phyloP scores from a whole-genome alignment of 2,888 invertebrate species.

The Nasonovia ribisnigri region DNA sequence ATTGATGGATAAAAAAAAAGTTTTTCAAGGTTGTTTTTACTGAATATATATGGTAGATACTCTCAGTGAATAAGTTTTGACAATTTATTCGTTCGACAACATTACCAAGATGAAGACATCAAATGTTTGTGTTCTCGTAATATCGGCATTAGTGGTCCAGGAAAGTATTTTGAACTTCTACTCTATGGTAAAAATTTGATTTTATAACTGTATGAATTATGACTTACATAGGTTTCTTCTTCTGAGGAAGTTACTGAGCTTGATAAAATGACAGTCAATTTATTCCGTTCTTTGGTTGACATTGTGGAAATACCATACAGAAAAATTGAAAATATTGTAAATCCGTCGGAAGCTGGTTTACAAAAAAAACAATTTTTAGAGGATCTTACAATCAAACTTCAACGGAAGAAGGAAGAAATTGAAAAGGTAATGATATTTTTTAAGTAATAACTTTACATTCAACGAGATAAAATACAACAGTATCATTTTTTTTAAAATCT shows the following conservation, averaged over 20 bases:
- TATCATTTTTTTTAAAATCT: background rate
- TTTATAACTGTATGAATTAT: background rate
- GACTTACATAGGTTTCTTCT: background rate
- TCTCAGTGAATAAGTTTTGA: too few species aligned
- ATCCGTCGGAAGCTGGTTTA: background rate
- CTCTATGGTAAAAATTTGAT: background rate
- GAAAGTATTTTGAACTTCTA: constrained; percentile 18
- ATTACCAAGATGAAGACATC: background rate
- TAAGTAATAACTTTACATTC: background rate
- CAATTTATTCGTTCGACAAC: background rate
- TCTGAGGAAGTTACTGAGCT: background rate
- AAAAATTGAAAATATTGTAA: background rate
- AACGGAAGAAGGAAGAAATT: background rate
- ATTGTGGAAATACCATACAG: background rate
- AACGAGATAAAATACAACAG: background rate
- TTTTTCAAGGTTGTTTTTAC: background rate
- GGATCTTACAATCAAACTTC: background rate
- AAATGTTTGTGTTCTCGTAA: background rate
- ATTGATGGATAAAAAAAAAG: background rate
- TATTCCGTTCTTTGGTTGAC: background rate
- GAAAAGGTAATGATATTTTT: background rate
- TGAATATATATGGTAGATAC: background rate
- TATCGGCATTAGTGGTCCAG: background rate
- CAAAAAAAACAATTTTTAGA: background rate
- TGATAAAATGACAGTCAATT: background rate